phyloP scores from a whole-genome alignment of 1,140 invertebrate species.

The Heliconius himera region DNA sequence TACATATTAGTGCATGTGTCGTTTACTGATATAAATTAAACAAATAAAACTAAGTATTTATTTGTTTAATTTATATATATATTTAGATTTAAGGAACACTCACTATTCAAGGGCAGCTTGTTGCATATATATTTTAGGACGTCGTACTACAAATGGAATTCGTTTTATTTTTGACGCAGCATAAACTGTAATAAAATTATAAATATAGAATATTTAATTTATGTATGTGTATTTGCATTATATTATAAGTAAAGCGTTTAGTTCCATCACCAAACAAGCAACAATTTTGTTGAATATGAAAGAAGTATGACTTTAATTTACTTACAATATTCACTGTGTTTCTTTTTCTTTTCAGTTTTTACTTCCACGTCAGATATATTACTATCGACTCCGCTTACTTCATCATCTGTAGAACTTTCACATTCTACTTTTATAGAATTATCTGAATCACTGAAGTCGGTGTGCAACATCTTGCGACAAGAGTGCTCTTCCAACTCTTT shows the following conservation, averaged over 20 bases:
- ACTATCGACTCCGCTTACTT: constrained; percentile 49
- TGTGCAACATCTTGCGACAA: constrained; percentile 33
- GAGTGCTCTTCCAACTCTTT: constrained; percentile 45
- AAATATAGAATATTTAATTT: constrained; percentile 13
- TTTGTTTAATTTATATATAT: no score
- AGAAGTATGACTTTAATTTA: constrained; percentile 15
- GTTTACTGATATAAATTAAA: not conserved
- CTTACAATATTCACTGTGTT: constrained; percentile 46
- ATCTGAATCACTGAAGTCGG: constrained; percentile 47
- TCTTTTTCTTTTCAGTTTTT: constrained; percentile 40
- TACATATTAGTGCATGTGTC: not conserved
- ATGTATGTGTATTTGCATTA: no score
- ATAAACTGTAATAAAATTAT: constrained; percentile 8
- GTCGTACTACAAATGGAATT: constrained; percentile 50
- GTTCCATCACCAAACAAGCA: no score
- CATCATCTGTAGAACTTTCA: constrained; percentile 44
- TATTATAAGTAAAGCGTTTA: no score
- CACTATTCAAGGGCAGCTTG: constrained; percentile 54
- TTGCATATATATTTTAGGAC: constrained; percentile 44
- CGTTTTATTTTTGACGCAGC: constrained; percentile 39
- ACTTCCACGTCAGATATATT: constrained; percentile 51
- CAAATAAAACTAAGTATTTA: not conserved
- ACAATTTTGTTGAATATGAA: no score
- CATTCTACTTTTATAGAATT: constrained; percentile 45
- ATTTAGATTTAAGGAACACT: constrained; percentile 38